These are phyloP conservation scores for Tragelaphus scriptus DNA, from an alignment of 2,113 vertebrate genomes.

Conservation along the genomic window DNA sequence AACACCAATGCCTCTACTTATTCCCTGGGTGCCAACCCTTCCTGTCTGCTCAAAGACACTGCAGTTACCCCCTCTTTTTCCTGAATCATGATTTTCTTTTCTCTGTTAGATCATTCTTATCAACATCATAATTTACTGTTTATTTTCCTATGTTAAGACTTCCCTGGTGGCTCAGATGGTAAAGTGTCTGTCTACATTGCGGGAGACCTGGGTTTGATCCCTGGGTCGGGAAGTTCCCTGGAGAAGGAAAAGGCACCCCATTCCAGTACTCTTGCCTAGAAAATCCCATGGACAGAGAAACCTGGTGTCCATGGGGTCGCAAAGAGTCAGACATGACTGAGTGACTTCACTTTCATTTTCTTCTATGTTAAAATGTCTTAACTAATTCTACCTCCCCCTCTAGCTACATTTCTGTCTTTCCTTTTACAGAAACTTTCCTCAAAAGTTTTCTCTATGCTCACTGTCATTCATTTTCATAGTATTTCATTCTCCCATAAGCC, in stretches of 20 bases:
- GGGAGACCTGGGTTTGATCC: too few relatives aligned
- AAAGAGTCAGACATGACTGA: accelerated
- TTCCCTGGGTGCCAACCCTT: not conserved
- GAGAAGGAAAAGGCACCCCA: too few relatives aligned
- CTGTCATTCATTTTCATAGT: not conserved
- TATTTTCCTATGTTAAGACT: not conserved
- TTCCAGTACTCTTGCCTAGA: too few relatives aligned
- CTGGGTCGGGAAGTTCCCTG: too few relatives aligned
- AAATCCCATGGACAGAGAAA: too few relatives aligned
- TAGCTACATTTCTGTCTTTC: not conserved
- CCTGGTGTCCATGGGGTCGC: too few relatives aligned
- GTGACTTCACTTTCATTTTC: not conserved
- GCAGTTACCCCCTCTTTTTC: not conserved
- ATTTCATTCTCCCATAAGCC: not conserved
- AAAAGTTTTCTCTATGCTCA: not conserved
- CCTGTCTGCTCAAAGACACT: not conserved
- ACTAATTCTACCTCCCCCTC: not conserved
- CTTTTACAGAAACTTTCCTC: not conserved
- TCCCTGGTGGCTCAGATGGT: too few relatives aligned
- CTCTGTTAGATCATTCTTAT: not conserved
- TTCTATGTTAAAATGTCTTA: not conserved
- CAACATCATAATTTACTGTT: not conserved
- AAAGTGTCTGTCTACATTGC: too few relatives aligned
- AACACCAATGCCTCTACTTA: not conserved
- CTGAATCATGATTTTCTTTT: not conserved